Evolutionary conservation across 2,888 invertebrate genomes (phyloP).

Genomic region (Thymelicus acteon): DNA sequence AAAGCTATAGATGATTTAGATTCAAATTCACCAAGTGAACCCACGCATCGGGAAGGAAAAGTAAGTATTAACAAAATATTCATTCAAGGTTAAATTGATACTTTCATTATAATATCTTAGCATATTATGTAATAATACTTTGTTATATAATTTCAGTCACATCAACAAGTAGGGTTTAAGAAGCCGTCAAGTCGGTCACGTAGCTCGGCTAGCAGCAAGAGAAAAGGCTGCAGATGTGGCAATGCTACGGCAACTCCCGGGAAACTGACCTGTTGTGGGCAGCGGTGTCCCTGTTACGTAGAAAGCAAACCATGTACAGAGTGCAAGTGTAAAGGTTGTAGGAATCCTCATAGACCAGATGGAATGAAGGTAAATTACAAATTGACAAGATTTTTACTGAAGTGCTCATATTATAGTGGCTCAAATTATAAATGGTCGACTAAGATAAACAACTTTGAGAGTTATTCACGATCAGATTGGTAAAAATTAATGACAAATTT

Average conservation of each 20-base stretch:
- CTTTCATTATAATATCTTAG: slow-evolving; percentile 43
- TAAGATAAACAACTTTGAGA: too few relatives aligned
- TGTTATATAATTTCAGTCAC: slow-evolving; percentile 62
- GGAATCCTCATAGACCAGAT: slow-evolving; percentile 94
- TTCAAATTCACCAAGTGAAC: slow-evolving; percentile 65
- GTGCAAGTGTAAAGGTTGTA: slow-evolving; percentile 96
- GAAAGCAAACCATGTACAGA: slow-evolving; percentile 94
- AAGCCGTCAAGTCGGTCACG: slow-evolving; percentile 78
- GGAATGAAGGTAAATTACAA: slow-evolving; percentile 88
- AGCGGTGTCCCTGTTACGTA: slow-evolving; percentile 97
- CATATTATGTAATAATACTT: slow-evolving; percentile 39
- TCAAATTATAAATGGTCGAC: too few relatives aligned
- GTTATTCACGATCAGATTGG: too few relatives aligned
- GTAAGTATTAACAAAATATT: slow-evolving; percentile 67
- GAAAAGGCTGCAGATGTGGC: slow-evolving; percentile 95
- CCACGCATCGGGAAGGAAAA: slow-evolving; percentile 70
- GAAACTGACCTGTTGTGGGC: slow-evolving; percentile 96
- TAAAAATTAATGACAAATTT: too few relatives aligned
- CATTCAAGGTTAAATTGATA: slow-evolving; percentile 59
- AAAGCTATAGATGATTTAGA: slow-evolving; percentile 87
- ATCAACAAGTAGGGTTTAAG: slow-evolving; percentile 75
- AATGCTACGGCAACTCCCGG: slow-evolving; percentile 95
- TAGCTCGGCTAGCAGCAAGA: slow-evolving; percentile 77
- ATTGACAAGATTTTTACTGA: background rate
- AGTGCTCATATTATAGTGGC: background rate